Conservation (phyloP, 2,797 vertebrate species). For the Pseudochromis fuscus region DNA sequence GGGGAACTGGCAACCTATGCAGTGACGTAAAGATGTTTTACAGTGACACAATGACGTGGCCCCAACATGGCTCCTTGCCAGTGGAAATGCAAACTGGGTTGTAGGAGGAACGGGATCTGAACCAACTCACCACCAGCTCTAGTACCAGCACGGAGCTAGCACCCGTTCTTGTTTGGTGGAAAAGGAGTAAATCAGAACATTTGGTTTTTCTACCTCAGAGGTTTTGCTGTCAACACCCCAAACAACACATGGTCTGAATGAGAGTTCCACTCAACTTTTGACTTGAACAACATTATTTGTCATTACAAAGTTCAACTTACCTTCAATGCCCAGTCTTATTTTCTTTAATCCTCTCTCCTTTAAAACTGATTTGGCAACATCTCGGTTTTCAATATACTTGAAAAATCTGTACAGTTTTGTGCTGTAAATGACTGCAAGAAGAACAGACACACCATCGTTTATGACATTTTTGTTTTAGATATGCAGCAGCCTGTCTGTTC, state of each 20-base stretch:
- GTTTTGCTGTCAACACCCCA: background rate
- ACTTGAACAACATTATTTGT: background rate
- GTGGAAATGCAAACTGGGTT: too few relatives aligned
- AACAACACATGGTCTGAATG: background rate
- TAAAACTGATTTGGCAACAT: slow-evolving; percentile 98
- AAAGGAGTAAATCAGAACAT: too few relatives aligned
- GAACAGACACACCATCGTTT: slow-evolving; percentile 20
- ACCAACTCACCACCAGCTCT: too few relatives aligned
- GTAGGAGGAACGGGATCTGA: too few relatives aligned
- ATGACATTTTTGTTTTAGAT: background rate
- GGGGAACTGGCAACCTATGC: too few relatives aligned
- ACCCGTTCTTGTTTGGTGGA: too few relatives aligned
- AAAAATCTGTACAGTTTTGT: slow-evolving; percentile 99
- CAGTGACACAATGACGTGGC: too few relatives aligned
- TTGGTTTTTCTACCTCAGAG: too few relatives aligned
- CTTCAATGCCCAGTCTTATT: slow-evolving; percentile 98
- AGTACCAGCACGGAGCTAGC: too few relatives aligned
- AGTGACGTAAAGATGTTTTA: too few relatives aligned
- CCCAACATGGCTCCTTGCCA: too few relatives aligned
- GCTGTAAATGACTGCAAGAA: slow-evolving; percentile 96
- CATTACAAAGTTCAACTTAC: slow-evolving; percentile 78
- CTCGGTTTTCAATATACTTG: slow-evolving; percentile 99
- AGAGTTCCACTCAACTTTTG: background rate
- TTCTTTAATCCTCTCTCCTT: slow-evolving; percentile 99
- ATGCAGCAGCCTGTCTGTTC: background rate